Evolutionary conservation across 2,113 vertebrate genomes (phyloP), one percentile per base, ranked within the genome.

Genomic region (Pseudopipra pipra): DNA sequence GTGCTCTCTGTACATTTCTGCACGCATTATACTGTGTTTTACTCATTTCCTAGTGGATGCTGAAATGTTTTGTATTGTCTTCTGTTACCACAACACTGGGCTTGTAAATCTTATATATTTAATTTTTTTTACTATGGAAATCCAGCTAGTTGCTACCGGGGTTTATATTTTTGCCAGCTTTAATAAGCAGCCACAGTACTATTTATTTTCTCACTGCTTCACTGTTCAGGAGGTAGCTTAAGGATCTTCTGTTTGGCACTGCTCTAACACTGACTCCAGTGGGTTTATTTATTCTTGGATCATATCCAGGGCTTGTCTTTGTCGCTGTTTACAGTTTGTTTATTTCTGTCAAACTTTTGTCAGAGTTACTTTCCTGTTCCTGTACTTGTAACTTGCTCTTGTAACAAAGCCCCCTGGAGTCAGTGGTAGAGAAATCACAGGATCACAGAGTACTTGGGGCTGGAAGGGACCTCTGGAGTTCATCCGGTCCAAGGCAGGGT

Each of bases 1-100:
- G 97, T 97, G 87, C 95, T 90, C 93, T 96, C 96, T 97, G 37
- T 97, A 93, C 95, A 95, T 97, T 97, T 93, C 96, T 97, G 97
- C 94, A 93, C 55, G 85, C 89, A 87, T 94, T 93, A 72, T 87
- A 85, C 39, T 68, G 91, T 95, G 94, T 75, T 95, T 87, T 95
- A 59, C 81, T 95, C 96, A 85, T 94, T 97, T 97, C 97, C 93
- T 97, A 93, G 87, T 95, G 97, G 94, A 95, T 92, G 90, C 96
- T 65, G 87, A 77, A 31, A 27, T 93, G 89, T 97, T 98, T 97
- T 98, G 62, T 97, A 96, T 92, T 5, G 25, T 95, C 77, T 97
- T 77, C 92, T 97, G 84, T 96, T 95, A 75, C 66, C 30, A 89
- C 78, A 91, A 89, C 46, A 20, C 67, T 76, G 94, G 78, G 81